A percentile compares a stretch with the other conserved stretches of the same genome.
These are phyloP conservation scores for Dicrurus megarhynchus DNA, from an alignment of 2,113 vertebrate genomes.

Conservation along the genomic window DNA sequence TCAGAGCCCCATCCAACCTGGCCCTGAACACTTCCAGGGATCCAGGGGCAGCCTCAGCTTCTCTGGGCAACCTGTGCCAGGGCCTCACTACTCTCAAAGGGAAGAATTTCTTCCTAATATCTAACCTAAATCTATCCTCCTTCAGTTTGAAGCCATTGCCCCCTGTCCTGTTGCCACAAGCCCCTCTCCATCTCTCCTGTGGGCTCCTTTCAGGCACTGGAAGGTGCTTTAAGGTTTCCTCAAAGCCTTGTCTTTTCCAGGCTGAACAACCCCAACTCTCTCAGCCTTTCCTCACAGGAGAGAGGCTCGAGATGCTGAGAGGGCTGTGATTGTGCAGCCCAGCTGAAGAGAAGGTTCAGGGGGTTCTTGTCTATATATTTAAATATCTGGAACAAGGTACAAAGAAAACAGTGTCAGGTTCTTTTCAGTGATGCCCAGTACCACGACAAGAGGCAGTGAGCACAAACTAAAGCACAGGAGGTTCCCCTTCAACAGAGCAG, in stretches of 20 bases:
- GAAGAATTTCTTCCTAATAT: background rate
- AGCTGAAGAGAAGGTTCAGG: background rate
- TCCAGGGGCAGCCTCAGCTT: background rate
- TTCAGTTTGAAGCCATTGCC: background rate
- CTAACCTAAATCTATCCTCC: background rate
- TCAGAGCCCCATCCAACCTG: background rate
- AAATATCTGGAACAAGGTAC: background rate
- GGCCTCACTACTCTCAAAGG: background rate
- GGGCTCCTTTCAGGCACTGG: background rate
- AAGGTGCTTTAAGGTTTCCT: background rate
- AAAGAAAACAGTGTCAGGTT: background rate
- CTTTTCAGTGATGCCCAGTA: background rate
- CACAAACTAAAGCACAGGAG: background rate
- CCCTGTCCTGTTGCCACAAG: background rate
- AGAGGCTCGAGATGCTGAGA: background rate
- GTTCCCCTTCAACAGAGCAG: background rate
- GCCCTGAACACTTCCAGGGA: background rate
- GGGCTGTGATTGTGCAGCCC: background rate
- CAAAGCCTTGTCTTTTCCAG: background rate
- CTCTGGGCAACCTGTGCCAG: background rate
- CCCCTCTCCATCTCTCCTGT: background rate
- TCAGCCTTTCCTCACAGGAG: background rate
- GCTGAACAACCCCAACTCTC: background rate
- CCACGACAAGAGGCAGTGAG: background rate
- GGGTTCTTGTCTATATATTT: background rate